Conservation (phyloP, 1,140 invertebrate species). For the Apis florea region DNA sequence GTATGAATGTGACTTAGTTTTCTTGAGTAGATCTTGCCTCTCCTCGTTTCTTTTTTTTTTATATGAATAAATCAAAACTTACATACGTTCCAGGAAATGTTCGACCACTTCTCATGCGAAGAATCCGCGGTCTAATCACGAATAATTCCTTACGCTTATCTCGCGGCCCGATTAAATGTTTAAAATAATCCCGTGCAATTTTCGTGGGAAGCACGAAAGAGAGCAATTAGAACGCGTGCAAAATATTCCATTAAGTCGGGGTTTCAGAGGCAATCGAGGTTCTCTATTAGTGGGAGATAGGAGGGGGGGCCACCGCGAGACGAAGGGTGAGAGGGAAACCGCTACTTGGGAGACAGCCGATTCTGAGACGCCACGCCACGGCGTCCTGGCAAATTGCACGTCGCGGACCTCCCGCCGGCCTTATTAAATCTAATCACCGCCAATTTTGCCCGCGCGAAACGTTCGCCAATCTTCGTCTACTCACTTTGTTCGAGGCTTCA, state of each 20-base stretch:
- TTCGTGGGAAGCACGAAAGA: no score
- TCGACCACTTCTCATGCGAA: no score
- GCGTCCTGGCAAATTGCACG: conserved; percentile 53
- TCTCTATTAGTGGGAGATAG: conserved; percentile 26
- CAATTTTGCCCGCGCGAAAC: conserved; percentile 57
- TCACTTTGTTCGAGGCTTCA: conserved; percentile 37
- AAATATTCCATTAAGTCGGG: conserved; percentile 3
- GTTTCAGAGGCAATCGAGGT: neutral
- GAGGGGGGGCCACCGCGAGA: neutral
- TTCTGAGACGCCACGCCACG: conserved; percentile 40
- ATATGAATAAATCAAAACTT: no score
- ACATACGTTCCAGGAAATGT: no score
- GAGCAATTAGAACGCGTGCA: neutral
- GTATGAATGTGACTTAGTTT: no score
- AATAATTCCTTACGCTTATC: no score
- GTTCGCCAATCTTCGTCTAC: conserved; percentile 38
- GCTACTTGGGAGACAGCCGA: conserved; percentile 43
- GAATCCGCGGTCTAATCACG: no score
- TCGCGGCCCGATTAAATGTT: neutral
- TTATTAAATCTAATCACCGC: conserved; percentile 64
- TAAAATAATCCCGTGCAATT: neutral
- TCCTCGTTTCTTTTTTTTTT: no score
- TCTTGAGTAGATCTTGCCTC: no score
- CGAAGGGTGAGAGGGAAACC: conserved; percentile 28
- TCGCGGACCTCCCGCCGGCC: conserved; percentile 46